Percentiles rank a stretch among this genome's conserved stretches.
These are phyloP conservation scores for Ruditapes philippinarum DNA, from an alignment of 1,140 invertebrate genomes.

Conservation along the genomic window DNA sequence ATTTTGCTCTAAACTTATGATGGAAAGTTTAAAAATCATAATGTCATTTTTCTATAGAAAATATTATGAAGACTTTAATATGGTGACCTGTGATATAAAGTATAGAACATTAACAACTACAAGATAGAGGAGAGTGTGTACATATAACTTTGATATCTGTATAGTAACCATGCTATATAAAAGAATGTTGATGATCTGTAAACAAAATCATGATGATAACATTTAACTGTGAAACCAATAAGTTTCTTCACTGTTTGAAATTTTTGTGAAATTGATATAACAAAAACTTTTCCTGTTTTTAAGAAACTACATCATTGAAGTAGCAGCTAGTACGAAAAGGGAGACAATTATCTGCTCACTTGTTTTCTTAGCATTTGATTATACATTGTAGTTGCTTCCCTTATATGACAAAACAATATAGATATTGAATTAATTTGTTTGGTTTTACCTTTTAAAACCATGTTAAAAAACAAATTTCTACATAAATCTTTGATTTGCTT, in stretches of 20 bases:
- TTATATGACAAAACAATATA: too few species aligned
- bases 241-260: neutral
- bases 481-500: too few species aligned
- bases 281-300: neutral
- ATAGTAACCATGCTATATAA: neutral
- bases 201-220: neutral
- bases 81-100: neutral
- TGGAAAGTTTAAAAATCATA: neutral
- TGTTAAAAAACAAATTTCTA: too few species aligned
- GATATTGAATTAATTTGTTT: too few species aligned
- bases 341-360: too few species aligned
- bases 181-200: conserved; percentile 28
- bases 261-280: neutral
- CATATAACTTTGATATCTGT: neutral
- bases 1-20: too few species aligned
- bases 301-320: too few species aligned
- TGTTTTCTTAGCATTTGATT: too few species aligned
- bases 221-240: conserved; percentile 3
- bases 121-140: conserved; percentile 14
- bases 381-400: too few species aligned
- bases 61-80: neutral
- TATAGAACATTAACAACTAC: conserved; percentile 6
- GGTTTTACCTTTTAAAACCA: too few species aligned
- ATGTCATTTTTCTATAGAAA: neutral
- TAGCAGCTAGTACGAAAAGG: too few species aligned